Evolutionary conservation across 2,888 invertebrate genomes (phyloP).

Genomic region (Melinaea menophilus): DNA sequence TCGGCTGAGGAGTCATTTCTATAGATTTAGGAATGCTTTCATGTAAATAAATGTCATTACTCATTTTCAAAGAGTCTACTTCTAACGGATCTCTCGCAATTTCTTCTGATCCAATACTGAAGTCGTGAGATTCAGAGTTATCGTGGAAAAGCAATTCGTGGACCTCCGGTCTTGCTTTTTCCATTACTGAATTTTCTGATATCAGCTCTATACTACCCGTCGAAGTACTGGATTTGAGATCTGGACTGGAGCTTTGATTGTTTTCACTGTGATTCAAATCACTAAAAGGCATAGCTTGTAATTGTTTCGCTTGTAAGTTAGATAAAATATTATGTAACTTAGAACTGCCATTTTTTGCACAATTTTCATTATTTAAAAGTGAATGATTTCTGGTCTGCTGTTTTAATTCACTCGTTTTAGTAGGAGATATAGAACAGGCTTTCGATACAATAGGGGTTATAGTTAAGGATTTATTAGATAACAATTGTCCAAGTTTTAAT

Average conservation of each 20-base stretch:
- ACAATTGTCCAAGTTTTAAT: conserved; percentile 65
- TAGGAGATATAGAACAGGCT: conserved; percentile 44
- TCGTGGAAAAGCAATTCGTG: conserved; percentile 70
- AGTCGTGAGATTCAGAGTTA: conserved; percentile 65
- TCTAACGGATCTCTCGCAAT: conserved; percentile 70
- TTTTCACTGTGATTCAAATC: conserved; percentile 55
- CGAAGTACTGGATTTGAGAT: conserved; percentile 60
- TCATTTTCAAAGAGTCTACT: conserved; percentile 47
- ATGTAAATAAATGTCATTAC: conserved; percentile 34
- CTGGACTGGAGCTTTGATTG: conserved; percentile 46
- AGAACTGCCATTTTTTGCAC: conserved; percentile 74
- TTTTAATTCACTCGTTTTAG: conserved; percentile 51
- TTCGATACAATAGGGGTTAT: conserved; percentile 57
- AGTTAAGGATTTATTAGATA: conserved; percentile 62
- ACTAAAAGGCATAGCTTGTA: conserved; percentile 55
- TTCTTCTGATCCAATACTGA: conserved; percentile 55
- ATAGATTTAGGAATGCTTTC: conserved; percentile 48
- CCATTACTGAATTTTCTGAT: conserved; percentile 48
- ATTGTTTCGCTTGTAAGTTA: conserved; percentile 67
- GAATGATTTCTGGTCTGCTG: conserved; percentile 57
- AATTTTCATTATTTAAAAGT: conserved; percentile 65
- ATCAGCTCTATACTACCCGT: conserved; percentile 55
- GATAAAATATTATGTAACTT: conserved; percentile 70
- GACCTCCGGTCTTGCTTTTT: conserved; percentile 55
- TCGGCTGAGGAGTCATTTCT: conserved; percentile 64